Evolutionary conservation across 1,140 invertebrate genomes (phyloP).

Genomic region (Drosophila parabipectinata): DNA sequence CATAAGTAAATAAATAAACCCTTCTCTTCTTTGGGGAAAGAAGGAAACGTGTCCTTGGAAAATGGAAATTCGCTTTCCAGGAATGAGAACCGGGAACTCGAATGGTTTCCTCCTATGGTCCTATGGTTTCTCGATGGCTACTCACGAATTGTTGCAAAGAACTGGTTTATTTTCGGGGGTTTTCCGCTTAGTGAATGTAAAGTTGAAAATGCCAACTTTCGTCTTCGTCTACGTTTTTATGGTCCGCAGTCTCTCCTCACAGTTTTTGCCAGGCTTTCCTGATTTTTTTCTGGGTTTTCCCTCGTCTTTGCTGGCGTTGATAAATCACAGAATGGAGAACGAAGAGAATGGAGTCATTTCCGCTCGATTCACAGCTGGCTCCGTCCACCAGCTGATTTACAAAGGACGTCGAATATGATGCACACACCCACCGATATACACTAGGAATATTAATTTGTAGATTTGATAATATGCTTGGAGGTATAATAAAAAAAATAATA

Average conservation of each 20-base stretch:
- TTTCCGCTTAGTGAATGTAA: background rate
- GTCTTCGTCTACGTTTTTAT: background rate
- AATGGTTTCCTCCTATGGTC: background rate
- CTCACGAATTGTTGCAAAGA: slow-evolving; percentile 15
- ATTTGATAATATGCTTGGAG: no score
- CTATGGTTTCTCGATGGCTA: background rate
- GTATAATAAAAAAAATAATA: no score
- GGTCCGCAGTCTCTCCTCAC: background rate
- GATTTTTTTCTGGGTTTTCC: slow-evolving; percentile 1
- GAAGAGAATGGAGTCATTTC: slow-evolving; percentile 28
- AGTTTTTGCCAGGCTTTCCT: background rate
- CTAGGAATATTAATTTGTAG: background rate
- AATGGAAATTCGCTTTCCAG: slow-evolving; percentile 28
- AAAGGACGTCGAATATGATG: slow-evolving; percentile 65
- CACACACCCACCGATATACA: slow-evolving; percentile 11
- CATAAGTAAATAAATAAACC: background rate
- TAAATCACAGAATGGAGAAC: slow-evolving; percentile 21
- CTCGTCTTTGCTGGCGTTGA: slow-evolving; percentile 1
- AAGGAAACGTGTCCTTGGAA: slow-evolving; percentile 4
- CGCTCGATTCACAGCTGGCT: slow-evolving; percentile 31
- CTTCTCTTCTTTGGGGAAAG: background rate
- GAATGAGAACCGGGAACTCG: background rate
- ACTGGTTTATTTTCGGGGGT: background rate
- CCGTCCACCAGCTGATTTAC: slow-evolving; percentile 41
- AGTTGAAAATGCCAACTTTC: slow-evolving; percentile 6